Conservation (phyloP, 2,888 invertebrate species). For the Augiades crinisus region DNA sequence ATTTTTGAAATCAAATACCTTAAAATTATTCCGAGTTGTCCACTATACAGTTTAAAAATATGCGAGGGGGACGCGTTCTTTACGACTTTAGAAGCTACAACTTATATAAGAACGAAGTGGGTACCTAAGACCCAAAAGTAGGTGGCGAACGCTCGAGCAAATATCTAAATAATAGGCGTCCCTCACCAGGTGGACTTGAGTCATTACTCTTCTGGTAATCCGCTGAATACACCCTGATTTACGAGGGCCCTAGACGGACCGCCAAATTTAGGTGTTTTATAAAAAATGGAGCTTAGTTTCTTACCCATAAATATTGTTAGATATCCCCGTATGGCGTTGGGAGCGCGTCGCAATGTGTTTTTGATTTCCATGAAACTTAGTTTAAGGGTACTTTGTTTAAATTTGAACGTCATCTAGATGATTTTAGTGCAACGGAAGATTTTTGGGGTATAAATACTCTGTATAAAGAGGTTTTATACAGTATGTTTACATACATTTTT, state of each 20-base stretch:
- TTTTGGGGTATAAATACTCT: too few species aligned
- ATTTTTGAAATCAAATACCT: too few species aligned
- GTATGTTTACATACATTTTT: too few species aligned
- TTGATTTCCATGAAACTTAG: conserved; percentile 5
- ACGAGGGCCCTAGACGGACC: conserved; percentile 69
- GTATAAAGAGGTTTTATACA: too few species aligned
- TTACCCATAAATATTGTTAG: conserved; percentile 71
- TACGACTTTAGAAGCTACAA: too few species aligned
- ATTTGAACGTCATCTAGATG: neutral
- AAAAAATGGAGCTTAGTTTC: conserved; percentile 76
- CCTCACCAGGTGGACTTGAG: conserved; percentile 77
- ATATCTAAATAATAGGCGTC: conserved; percentile 69
- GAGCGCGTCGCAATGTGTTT: conserved; percentile 34
- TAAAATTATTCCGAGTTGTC: too few species aligned
- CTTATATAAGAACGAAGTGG: too few species aligned
- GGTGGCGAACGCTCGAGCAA: conserved; percentile 58
- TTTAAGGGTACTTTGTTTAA: neutral
- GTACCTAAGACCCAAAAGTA: conserved; percentile 36
- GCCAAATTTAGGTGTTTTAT: conserved; percentile 75
- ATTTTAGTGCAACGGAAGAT: too few species aligned
- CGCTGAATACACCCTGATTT: conserved; percentile 76
- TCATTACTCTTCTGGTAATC: conserved; percentile 80
- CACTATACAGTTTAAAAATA: too few species aligned
- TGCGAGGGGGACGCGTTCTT: too few species aligned
- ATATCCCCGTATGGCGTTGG: conserved; percentile 40